Evolutionary conservation across 2,888 invertebrate species (phyloP).

Genomic region (Himalopsyche kuldschensis): DNA sequence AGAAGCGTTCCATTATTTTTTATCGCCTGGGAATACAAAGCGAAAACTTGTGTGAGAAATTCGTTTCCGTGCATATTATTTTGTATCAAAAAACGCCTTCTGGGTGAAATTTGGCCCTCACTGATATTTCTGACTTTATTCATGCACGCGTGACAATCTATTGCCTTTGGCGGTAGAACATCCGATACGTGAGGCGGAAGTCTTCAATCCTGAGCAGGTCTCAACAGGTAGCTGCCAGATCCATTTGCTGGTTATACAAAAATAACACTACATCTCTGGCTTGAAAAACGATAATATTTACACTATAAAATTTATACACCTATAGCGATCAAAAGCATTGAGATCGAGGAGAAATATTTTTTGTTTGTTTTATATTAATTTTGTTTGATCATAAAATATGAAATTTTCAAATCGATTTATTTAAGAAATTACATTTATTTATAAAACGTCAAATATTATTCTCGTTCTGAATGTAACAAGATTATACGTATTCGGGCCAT

Average conservation of each 20-base stretch:
- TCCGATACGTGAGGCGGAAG: conserved; percentile 3
- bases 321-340: no score
- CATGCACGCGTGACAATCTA: conserved; percentile 3
- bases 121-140: neutral
- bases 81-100: neutral
- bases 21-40: neutral
- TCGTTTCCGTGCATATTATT: neutral
- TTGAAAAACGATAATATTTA: neutral
- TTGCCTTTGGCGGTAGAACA: neutral
- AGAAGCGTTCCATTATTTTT: neutral
- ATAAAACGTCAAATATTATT: no score
- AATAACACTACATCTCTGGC: conserved; percentile 1
- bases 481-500: no score
- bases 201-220: neutral
- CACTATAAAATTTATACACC: neutral
- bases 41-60: neutral
- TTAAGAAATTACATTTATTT: no score
- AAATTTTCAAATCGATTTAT: no score
- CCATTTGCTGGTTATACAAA: conserved; percentile 17
- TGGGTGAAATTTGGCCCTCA: neutral
- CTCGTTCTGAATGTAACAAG: no score
- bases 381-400: no score
- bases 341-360: no score
- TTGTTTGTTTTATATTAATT: no score
- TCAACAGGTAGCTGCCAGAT: conserved; percentile 16